phyloP scores from a whole-genome alignment of 2,888 invertebrate genomes.

The Drosophila mulleri region DNA sequence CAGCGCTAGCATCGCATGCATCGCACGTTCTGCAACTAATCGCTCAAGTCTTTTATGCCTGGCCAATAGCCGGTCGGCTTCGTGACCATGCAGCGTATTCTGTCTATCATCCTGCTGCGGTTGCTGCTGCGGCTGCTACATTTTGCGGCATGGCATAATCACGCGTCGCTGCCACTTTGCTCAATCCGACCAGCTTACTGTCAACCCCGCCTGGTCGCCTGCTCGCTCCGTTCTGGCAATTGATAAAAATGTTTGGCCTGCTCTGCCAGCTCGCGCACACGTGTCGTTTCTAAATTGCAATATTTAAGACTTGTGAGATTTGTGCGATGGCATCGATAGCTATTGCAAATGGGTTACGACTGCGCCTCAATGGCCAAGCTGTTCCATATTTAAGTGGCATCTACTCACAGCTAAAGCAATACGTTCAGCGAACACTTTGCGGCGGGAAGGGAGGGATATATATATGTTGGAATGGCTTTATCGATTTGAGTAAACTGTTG shows the following conservation, averaged over 20 bases:
- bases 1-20: conserved; percentile 50
- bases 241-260: conserved; percentile 66
- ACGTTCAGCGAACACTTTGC: neutral
- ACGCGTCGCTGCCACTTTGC: conserved; percentile 67
- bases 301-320: conserved; percentile 38
- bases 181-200: conserved; percentile 69
- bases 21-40: conserved; percentile 77
- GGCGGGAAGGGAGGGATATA: neutral
- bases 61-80: conserved; percentile 35
- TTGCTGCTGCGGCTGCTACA: conserved; percentile 4
- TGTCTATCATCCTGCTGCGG: conserved; percentile 46
- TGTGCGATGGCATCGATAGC: neutral
- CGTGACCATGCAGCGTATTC: conserved; percentile 59
- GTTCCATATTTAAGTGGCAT: conserved; percentile 18
- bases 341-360: conserved; percentile 30
- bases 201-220: conserved; percentile 22
- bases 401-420: neutral
- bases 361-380: conserved; percentile 20
- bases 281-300: conserved; percentile 65
- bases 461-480: neutral
- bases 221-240: conserved; percentile 43
- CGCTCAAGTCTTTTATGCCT: conserved; percentile 81
- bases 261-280: conserved; percentile 24
- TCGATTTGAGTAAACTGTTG: neutral
- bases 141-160: conserved; percentile 56